A percentile compares a stretch with the other conserved stretches of the same genome.
These are phyloP conservation scores for Trinectes maculatus DNA, from an alignment of 2,113 vertebrate genomes.

Conservation along the genomic window DNA sequence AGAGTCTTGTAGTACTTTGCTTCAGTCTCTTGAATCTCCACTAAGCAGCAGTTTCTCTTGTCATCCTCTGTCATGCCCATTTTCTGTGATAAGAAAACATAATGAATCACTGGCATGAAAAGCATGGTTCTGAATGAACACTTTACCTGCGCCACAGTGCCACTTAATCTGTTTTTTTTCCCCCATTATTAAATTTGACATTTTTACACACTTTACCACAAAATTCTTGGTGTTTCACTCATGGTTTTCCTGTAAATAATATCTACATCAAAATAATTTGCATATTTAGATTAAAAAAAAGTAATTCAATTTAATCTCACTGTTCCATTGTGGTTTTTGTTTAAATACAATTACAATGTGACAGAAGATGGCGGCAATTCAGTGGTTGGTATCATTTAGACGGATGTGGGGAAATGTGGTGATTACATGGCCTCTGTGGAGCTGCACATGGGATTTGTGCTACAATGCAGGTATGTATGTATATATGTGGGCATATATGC, in stretches of 20 bases:
- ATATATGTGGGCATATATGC: background rate
- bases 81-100: conserved; percentile 82
- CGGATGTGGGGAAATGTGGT: no score
- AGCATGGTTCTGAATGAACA: background rate
- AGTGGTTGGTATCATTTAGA: no score
- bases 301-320: no score
- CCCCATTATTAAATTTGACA: background rate
- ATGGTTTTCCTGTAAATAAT: background rate
- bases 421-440: no score
- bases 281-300: no score
- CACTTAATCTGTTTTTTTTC: background rate
- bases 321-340: no score
- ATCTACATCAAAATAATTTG: background rate
- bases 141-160: background rate
- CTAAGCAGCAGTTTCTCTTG: conserved; percentile 94
- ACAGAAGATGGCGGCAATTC: no score
- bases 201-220: background rate
- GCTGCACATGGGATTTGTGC: no score
- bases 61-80: conserved; percentile 98
- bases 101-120: background rate
- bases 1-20: conserved; percentile 97
- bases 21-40: conserved; percentile 97
- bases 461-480: background rate
- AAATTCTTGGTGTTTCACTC: background rate
- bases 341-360: no score